Evolutionary conservation across 2,888 invertebrate genomes (phyloP).

Genomic region (Perizoma flavofasciatum): DNA sequence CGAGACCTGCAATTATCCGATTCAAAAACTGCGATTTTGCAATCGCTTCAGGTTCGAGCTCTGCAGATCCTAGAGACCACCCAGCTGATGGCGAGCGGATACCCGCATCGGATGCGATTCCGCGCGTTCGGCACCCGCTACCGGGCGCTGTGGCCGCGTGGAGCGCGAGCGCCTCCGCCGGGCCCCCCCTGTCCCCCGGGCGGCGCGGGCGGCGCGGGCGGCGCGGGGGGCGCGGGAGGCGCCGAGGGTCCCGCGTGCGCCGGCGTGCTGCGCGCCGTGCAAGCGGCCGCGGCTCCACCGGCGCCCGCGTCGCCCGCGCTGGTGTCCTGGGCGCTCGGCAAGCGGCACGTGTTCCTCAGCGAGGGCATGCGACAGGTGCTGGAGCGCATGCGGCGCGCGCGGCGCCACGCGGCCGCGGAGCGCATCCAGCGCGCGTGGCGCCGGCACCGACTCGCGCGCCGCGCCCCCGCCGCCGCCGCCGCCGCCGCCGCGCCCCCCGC

Average conservation of each 20-base stretch:
- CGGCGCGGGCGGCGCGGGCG: conserved; percentile 87
- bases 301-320: conserved; percentile 87
- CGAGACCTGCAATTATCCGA: too few species aligned
- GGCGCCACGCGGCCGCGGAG: conserved; percentile 22
- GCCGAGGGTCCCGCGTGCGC: conserved; percentile 84
- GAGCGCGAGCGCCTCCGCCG: conserved; percentile 79
- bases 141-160: conserved; percentile 92
- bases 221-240: conserved; percentile 85
- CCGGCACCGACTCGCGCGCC: conserved; percentile 88
- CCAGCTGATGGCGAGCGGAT: conserved; percentile 97
- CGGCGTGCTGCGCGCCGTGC: conserved; percentile 91
- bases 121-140: conserved; percentile 95
- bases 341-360: conserved; percentile 96
- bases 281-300: conserved; percentile 90
- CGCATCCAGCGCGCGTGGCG: conserved; percentile 84
- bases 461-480: conserved; percentile 35
- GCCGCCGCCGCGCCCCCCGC: conserved; percentile 55
- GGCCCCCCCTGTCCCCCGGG: conserved; percentile 60
- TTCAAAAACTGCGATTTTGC: conserved; percentile 55
- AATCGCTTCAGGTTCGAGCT: conserved; percentile 86
- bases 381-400: conserved; percentile 19
- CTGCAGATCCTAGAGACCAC: conserved; percentile 97
- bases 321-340: conserved; percentile 94
- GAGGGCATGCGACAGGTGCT: conserved; percentile 94
- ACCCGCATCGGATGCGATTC: conserved; percentile 97